Evolutionary conservation across 2,888 invertebrate species (phyloP).

Genomic region (Omphaloscelis lunosa): DNA sequence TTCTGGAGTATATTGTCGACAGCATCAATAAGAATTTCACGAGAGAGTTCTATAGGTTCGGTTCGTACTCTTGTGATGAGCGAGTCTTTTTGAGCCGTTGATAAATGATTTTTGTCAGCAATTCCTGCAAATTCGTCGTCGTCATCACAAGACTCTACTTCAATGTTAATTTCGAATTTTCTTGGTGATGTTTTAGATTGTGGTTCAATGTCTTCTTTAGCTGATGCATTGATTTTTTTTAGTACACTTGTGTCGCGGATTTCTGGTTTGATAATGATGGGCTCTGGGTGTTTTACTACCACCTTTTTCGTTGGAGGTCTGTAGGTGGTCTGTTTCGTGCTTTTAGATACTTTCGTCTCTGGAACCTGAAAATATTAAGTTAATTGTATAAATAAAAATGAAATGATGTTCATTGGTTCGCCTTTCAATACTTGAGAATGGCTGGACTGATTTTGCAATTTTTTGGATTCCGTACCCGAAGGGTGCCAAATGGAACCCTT

Average conservation of each 20-base stretch:
- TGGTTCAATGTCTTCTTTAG: not conserved
- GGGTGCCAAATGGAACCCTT: too few relatives aligned
- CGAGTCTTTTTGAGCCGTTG: not conserved
- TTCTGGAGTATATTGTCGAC: not conserved
- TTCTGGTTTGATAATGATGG: not conserved
- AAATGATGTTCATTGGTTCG: too few relatives aligned
- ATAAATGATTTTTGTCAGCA: not conserved
- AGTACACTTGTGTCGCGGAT: slow-evolving; percentile 14
- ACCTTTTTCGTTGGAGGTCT: not conserved
- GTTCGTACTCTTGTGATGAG: not conserved
- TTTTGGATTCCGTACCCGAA: too few relatives aligned
- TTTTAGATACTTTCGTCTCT: slow-evolving; percentile 4
- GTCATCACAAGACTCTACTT: slow-evolving; percentile 63
- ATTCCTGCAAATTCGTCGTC: not conserved
- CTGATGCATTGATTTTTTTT: slow-evolving; percentile 38
- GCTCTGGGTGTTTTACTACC: not conserved
- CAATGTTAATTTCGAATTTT: slow-evolving; percentile 56
- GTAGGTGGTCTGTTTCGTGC: not conserved
- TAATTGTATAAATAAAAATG: not conserved
- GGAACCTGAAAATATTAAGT: slow-evolving; percentile 24
- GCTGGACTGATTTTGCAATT: too few relatives aligned
- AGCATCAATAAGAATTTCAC: not conserved
- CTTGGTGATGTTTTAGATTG: slow-evolving; percentile 6
- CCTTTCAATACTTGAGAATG: too few relatives aligned
- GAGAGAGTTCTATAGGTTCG: not conserved